Percentiles rank a stretch among this genome's conserved stretches.
phyloP scores from a whole-genome alignment of 2,113 vertebrate species.

The Sisor rabdophorus region DNA sequence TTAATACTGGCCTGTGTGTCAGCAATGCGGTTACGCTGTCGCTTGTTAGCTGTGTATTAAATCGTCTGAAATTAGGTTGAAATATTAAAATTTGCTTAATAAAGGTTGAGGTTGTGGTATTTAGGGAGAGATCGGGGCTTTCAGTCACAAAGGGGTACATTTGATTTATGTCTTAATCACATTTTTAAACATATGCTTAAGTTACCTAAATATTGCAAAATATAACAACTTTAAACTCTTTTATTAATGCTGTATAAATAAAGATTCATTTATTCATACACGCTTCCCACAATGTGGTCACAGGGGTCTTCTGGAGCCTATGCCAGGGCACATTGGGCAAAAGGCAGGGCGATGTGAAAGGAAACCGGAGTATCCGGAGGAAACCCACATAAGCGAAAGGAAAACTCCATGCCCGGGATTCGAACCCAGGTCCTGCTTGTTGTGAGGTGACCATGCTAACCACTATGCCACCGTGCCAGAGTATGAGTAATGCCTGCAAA shows the following conservation, averaged over 20 bases:
- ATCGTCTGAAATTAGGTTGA: neutral
- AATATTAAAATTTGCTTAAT: constrained; percentile 9
- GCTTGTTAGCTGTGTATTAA: constrained; percentile 7
- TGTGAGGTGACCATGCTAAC: no score
- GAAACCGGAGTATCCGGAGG: no score
- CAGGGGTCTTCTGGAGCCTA: no score
- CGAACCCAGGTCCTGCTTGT: no score
- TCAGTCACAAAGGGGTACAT: neutral
- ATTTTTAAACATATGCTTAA: neutral
- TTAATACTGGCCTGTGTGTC: constrained; percentile 49
- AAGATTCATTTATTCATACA: no score
- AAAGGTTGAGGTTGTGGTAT: neutral
- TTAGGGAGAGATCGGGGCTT: neutral
- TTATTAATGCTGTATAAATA: neutral
- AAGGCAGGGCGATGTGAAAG: no score
- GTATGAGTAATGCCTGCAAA: neutral
- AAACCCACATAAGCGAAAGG: no score
- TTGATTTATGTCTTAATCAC: neutral
- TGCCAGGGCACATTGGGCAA: no score
- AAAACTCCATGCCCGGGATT: no score
- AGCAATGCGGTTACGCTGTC: constrained; percentile 11
- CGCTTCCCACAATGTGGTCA: no score
- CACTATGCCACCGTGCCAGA: no score
- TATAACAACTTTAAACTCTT: neutral
- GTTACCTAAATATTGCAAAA: neutral